phyloP scores from a whole-genome alignment of 2,888 invertebrate genomes.

The Nomada lathburiana region DNA sequence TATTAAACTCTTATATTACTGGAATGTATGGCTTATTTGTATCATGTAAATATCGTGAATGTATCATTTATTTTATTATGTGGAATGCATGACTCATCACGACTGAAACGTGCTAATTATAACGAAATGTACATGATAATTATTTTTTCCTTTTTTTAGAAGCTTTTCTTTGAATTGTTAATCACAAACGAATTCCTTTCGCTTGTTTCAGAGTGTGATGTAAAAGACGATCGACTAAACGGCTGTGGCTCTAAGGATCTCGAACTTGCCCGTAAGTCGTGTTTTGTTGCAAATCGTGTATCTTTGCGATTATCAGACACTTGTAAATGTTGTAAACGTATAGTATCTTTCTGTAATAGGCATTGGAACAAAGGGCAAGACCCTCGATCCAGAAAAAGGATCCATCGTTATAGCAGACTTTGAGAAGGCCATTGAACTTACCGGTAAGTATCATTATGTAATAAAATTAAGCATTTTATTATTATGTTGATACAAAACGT shows the following conservation, averaged over 20 bases:
- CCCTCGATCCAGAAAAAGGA: slow-evolving; percentile 89
- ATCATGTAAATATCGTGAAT: too few species aligned
- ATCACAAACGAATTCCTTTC: not conserved
- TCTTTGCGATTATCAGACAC: not conserved
- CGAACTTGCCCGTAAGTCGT: slow-evolving; percentile 86
- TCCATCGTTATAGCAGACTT: slow-evolving; percentile 92
- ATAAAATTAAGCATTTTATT: not conserved
- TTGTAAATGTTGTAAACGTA: not conserved
- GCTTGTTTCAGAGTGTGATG: slow-evolving; percentile 91
- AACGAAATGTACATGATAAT: too few species aligned
- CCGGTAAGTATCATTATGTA: slow-evolving; percentile 85
- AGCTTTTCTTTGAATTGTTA: too few species aligned
- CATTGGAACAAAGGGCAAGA: slow-evolving; percentile 86
- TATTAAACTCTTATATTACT: too few species aligned
- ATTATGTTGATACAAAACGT: not conserved
- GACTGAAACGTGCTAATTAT: too few species aligned
- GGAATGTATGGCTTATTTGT: too few species aligned
- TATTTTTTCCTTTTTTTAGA: too few species aligned
- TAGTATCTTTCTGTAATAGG: slow-evolving; percentile 79
- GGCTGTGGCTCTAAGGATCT: slow-evolving; percentile 91
- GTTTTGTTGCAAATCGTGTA: not conserved
- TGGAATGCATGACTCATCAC: too few species aligned
- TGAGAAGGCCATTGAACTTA: slow-evolving; percentile 94
- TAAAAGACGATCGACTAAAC: slow-evolving; percentile 93
- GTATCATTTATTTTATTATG: too few species aligned